phyloP scores from a whole-genome alignment of 2,888 invertebrate species.

The Mongoloraphidia duomilia region DNA sequence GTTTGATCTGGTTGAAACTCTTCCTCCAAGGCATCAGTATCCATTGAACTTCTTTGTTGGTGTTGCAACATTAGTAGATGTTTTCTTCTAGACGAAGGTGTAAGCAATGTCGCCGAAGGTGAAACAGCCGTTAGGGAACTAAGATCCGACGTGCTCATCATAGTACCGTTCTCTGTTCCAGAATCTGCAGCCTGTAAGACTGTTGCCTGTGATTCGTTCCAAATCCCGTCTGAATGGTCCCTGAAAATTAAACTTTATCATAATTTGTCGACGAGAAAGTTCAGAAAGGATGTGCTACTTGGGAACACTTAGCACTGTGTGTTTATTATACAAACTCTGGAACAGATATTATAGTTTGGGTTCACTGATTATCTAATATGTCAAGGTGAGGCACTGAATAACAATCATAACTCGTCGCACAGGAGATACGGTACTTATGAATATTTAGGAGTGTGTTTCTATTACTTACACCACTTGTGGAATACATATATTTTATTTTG shows the following conservation, averaged over 20 bases:
- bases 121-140: conserved; percentile 33
- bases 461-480: too few relatives aligned
- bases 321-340: too few relatives aligned
- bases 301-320: too few relatives aligned
- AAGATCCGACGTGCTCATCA: conserved; percentile 35
- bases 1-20: conserved; percentile 50
- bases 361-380: too few relatives aligned
- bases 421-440: too few relatives aligned
- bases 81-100: conserved; percentile 66
- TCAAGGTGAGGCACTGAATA: too few relatives aligned
- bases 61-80: conserved; percentile 65
- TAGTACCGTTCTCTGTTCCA: conserved; percentile 47
- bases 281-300: too few relatives aligned
- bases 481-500: too few relatives aligned
- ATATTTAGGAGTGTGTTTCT: too few relatives aligned
- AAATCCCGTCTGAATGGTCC: conserved; percentile 75
- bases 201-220: conserved; percentile 82
- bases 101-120: conserved; percentile 45
- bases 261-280: too few relatives aligned
- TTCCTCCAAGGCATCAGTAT: conserved; percentile 67
- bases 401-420: too few relatives aligned
- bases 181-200: conserved; percentile 61
- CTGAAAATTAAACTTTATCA: conserved; percentile 25
- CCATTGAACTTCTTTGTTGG: conserved; percentile 73
- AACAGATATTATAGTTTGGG: too few relatives aligned